phyloP scores from a whole-genome alignment of 1,140 invertebrate species.

The Drosophila truncata region DNA sequence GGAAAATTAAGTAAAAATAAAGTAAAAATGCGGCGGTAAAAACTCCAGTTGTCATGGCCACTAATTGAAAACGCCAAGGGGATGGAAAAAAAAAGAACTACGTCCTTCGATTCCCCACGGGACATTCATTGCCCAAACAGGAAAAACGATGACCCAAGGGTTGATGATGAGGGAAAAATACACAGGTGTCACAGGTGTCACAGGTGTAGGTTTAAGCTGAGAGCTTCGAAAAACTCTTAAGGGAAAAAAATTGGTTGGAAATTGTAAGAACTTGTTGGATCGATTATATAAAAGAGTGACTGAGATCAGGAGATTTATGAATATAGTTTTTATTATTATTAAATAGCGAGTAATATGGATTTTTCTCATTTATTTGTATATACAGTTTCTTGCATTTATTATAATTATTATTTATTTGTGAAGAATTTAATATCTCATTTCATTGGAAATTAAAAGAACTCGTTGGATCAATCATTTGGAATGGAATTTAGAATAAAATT shows the following conservation, averaged over 20 bases:
- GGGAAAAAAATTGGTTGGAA: background rate
- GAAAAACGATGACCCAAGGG: constrained; percentile 8
- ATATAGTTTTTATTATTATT: no score
- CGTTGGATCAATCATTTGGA: no score
- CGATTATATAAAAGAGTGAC: background rate
- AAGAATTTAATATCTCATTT: no score
- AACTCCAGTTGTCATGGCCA: constrained; percentile 73
- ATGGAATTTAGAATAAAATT: no score
- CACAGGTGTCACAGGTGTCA: constrained; percentile 18
- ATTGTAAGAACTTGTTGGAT: background rate
- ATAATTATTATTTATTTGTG: no score
- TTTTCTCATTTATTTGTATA: no score
- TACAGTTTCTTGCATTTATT: no score
- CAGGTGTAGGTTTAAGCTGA: background rate
- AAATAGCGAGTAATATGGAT: no score
- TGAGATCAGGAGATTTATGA: no score
- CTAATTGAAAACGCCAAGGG: constrained; percentile 68
- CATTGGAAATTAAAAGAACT: no score
- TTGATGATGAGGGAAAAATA: constrained; percentile 12
- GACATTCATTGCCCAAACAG: constrained; percentile 1
- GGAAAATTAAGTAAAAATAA: constrained; percentile 30
- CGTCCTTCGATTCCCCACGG: constrained; percentile 2
- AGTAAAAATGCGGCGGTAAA: constrained; percentile 29
- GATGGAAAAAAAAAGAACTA: constrained; percentile 23
- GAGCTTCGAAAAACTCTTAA: background rate